phyloP scores from a whole-genome alignment of 2,797 vertebrate genomes.

The Sebastes ruberrimus region DNA sequence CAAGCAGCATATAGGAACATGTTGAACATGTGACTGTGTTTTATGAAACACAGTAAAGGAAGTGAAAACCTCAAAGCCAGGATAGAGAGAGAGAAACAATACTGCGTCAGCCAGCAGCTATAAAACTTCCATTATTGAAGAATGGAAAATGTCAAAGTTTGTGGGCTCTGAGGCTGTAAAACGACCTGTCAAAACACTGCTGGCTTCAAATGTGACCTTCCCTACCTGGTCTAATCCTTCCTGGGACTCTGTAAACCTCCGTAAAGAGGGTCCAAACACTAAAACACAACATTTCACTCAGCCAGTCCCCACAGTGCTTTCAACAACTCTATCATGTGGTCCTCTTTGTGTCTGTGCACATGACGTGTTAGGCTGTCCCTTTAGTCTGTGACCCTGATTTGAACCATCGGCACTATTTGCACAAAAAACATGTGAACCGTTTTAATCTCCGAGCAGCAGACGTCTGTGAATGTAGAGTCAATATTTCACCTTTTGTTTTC shows the following conservation, averaged over 20 bases:
- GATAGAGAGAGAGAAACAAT: neutral
- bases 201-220: neutral
- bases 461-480: neutral
- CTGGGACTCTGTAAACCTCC: neutral
- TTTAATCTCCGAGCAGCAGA: neutral
- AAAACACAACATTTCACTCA: constrained; percentile 6
- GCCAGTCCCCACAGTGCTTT: neutral
- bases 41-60: neutral
- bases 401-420: neutral
- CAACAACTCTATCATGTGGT: neutral
- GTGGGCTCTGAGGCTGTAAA: neutral
- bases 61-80: neutral
- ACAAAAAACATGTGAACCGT: neutral
- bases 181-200: neutral
- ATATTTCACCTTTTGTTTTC: neutral
- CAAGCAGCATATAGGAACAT: neutral
- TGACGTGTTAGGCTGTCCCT: too few relatives aligned
- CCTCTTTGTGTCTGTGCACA: neutral
- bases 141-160: neutral
- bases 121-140: constrained; percentile 3
- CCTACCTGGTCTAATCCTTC: neutral
- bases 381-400: neutral
- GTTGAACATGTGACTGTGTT: neutral
- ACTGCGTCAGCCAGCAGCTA: neutral
- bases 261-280: neutral